phyloP scores from a whole-genome alignment of 1,140 invertebrate species.

The Planococcus citri region DNA sequence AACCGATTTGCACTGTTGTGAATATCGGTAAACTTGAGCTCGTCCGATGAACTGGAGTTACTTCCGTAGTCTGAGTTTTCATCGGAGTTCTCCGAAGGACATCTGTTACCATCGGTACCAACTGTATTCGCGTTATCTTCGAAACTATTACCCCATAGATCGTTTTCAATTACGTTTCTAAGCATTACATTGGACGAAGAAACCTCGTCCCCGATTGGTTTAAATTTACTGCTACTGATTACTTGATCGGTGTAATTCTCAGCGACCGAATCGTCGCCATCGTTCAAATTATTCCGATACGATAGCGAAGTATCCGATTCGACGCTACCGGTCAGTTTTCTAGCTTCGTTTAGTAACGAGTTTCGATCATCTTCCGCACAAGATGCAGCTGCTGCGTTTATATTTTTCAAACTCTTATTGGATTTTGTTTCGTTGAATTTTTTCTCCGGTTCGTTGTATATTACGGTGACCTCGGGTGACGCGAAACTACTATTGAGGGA shows the following conservation, averaged over 20 bases:
- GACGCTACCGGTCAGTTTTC: background rate
- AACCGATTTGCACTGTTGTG: conserved; percentile 11
- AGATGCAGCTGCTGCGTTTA: background rate
- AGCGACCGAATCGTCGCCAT: background rate
- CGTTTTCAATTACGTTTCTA: background rate
- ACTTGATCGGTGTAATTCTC: background rate
- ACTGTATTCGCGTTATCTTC: background rate
- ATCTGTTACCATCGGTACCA: background rate
- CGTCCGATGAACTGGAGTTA: conserved; percentile 13
- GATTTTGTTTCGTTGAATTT: background rate
- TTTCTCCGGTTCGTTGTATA: background rate
- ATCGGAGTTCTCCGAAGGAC: background rate
- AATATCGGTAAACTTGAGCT: background rate
- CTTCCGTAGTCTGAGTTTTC: background rate
- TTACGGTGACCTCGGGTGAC: background rate
- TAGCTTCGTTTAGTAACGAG: background rate
- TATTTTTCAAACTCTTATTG: background rate
- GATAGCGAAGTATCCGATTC: background rate
- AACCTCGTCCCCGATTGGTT: background rate
- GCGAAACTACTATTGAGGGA: background rate
- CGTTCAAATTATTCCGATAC: background rate
- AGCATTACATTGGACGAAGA: background rate
- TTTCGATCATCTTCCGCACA: background rate
- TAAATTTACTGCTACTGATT: background rate
- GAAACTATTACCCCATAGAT: background rate